These are phyloP conservation scores for Sicus ferrugineus DNA, from an alignment of 2,888 invertebrate genomes.

Conservation along the genomic window DNA sequence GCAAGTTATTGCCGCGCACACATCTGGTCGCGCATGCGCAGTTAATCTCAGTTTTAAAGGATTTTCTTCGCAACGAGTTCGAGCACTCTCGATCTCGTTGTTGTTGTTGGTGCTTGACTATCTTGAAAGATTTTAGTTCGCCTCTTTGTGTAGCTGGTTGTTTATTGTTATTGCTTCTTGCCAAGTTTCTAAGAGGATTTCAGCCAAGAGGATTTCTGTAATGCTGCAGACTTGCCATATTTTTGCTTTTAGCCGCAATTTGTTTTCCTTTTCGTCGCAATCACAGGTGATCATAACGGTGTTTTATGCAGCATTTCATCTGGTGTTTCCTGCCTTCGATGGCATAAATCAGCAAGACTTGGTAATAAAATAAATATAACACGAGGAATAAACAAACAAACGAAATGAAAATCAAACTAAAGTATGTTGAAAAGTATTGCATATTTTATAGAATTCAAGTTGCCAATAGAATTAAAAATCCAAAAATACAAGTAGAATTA, in stretches of 20 bases:
- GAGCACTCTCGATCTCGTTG: not conserved
- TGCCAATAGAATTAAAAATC: not conserved
- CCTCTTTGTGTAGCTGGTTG: not conserved
- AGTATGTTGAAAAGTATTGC: not conserved
- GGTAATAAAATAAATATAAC: not conserved
- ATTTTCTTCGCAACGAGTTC: not conserved
- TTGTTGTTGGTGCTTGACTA: not conserved
- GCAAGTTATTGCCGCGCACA: not conserved
- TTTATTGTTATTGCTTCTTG: not conserved
- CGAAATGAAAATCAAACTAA: not conserved
- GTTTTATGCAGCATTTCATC: not conserved
- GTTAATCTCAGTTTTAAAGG: not conserved
- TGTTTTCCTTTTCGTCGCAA: not conserved
- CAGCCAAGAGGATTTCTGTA: not conserved
- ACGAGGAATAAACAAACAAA: not conserved
- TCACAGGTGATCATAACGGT: not conserved
- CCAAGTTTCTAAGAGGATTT: not conserved
- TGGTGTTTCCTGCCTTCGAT: not conserved
- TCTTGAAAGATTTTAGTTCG: not conserved
- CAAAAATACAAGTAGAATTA: not conserved
- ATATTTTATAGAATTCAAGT: not conserved
- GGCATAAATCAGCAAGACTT: not conserved
- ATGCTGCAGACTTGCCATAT: not conserved
- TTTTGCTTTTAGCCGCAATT: not conserved
- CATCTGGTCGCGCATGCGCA: not conserved